Base-by-base conservation (phyloP, 1,140 invertebrate genomes). In the Adoxophyes honmai region DNA sequence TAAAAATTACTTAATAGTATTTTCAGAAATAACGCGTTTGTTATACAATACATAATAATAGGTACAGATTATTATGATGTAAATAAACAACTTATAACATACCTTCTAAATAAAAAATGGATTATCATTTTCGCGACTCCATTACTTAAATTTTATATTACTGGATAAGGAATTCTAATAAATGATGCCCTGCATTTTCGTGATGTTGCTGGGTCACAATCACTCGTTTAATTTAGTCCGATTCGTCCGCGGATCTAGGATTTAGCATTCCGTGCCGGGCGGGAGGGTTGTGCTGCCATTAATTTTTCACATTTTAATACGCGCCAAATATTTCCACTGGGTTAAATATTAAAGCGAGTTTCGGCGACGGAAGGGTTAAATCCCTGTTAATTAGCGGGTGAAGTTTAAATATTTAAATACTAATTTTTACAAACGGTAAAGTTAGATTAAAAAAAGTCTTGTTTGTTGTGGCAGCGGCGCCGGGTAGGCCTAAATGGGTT, bases 371-470 rank as follows among this genome's bases (percentile, higher is more conserved):
- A 88, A 88, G 86, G 86, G 86, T 88, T 86, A 86, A 81, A 81
- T 86, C 82, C 72, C 84, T 78, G 83, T 88, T 88, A 88, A 88
- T 88, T 88, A 88, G 80, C 69, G 78, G 80, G 78, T 64, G 62
- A 48, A 70, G 66, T 59, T 73, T 88, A 73, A 82, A 88, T 88
- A 73, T 88, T 88, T 87, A 86, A 87, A 85, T 85, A 87, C 79
- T 88, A 87, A 87, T 88, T 88, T 88, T 88, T 88, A 87, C 86
- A 87, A 88, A 88, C 81, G 86, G 76, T 78, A 81, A 88, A 88
- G 86, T 88, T 88, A 81, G 84, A 88, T 88, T 88, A 88, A 87
- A 87, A 86, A 86, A 84, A 37, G 7, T 75, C 59, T 78, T 80
- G 75, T 81, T 73, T 77, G 73, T 71, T 72, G 65, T 68, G 60